phyloP scores from a whole-genome alignment of 2,888 invertebrate species.

The Tinea semifulvella region DNA sequence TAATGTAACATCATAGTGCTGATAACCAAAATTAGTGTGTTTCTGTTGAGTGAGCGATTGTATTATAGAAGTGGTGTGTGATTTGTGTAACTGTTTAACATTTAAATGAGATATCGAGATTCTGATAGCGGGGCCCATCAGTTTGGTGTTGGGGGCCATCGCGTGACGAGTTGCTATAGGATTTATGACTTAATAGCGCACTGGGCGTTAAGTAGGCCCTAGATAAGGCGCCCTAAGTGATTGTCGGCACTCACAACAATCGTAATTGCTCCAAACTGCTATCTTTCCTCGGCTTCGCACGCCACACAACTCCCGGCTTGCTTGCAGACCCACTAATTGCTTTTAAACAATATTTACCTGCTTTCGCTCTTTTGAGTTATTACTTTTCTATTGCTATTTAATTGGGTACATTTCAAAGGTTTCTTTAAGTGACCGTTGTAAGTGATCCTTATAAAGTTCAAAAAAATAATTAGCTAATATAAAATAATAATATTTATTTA shows the following conservation, averaged over 20 bases:
- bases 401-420: slow-evolving; percentile 1
- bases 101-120: slow-evolving; percentile 51
- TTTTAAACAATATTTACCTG: slow-evolving; percentile 20
- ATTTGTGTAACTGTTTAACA: neutral
- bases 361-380: neutral
- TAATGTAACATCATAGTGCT: too few relatives aligned
- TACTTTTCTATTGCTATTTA: neutral
- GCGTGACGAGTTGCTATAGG: slow-evolving; percentile 49
- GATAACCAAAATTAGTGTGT: too few relatives aligned
- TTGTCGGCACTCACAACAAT: slow-evolving; percentile 66
- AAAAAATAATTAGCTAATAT: too few relatives aligned
- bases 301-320: slow-evolving; percentile 55
- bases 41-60: too few relatives aligned
- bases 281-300: slow-evolving; percentile 48
- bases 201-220: slow-evolving; percentile 61
- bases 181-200: slow-evolving; percentile 65
- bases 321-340: slow-evolving; percentile 54
- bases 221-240: slow-evolving; percentile 66
- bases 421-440: neutral
- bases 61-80: too few relatives aligned
- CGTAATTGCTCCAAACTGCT: slow-evolving; percentile 65
- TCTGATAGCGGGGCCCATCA: slow-evolving; percentile 39
- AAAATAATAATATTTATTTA: too few relatives aligned
- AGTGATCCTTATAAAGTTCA: too few relatives aligned
- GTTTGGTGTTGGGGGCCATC: slow-evolving; percentile 24